Conservation (phyloP, 1,140 invertebrate species). For the Cotesia vestalis region DNA sequence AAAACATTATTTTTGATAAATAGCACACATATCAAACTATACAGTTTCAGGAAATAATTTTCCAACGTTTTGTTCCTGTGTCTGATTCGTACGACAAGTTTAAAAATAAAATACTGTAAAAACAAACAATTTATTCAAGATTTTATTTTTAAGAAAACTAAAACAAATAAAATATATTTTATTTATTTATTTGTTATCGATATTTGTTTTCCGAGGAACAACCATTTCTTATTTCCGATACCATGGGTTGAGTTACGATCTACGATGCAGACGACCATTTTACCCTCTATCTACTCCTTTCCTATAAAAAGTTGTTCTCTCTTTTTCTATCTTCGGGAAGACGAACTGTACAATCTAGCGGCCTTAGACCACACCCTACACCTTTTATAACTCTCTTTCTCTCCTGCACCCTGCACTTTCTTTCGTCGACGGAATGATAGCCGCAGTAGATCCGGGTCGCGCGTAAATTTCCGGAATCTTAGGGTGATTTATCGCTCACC, state of each 20-base stretch:
- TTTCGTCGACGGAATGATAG: constrained; percentile 35
- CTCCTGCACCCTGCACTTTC: constrained; percentile 7
- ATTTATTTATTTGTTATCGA: constrained; percentile 19
- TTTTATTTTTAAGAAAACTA: background rate
- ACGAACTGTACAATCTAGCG: background rate
- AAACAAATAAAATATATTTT: background rate
- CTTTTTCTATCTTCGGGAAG: background rate
- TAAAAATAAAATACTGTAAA: too few species aligned
- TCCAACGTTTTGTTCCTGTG: too few species aligned
- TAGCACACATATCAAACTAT: too few species aligned
- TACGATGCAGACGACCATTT: constrained; percentile 38
- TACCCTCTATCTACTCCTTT: constrained; percentile 27
- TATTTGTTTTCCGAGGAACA: constrained; percentile 13
- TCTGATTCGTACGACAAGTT: too few species aligned
- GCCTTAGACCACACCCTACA: constrained; percentile 19
- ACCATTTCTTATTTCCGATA: constrained; percentile 26
- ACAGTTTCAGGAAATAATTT: too few species aligned
- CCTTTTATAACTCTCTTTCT: constrained; percentile 14
- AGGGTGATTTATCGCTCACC: constrained; percentile 41
- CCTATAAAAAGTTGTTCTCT: background rate
- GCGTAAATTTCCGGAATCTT: constrained; percentile 45
- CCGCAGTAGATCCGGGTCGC: constrained; percentile 41
- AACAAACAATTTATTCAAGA: background rate
- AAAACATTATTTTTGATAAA: too few species aligned
- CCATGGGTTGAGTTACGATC: constrained; percentile 37